A percentile compares a stretch with the other conserved stretches of the same genome.
These are phyloP conservation scores for Microcebus lehilahytsara DNA, from an alignment of 2,113 vertebrate genomes.

Conservation along the genomic window DNA sequence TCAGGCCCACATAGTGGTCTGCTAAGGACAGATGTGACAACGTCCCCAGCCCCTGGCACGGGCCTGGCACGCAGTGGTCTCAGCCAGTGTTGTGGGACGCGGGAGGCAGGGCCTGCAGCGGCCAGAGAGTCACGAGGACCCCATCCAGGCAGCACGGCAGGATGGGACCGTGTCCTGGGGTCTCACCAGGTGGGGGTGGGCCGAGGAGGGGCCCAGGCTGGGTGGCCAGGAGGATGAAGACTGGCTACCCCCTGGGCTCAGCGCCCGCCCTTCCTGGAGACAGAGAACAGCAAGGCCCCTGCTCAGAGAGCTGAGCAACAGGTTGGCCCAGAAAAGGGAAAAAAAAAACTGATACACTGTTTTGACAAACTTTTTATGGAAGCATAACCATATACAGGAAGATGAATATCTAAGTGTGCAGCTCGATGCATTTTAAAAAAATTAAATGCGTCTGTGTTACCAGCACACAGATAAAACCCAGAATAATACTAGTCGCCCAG, in stretches of 20 bases:
- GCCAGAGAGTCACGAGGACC: not conserved
- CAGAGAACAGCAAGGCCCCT: not conserved
- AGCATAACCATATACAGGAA: not conserved
- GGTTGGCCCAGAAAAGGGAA: not conserved
- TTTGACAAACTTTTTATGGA: not conserved
- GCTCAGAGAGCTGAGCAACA: not conserved
- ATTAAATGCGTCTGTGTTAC: not conserved
- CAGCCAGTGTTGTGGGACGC: too few relatives aligned
- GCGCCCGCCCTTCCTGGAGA: not conserved
- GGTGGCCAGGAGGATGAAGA: not conserved
- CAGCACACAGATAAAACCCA: too few relatives aligned
- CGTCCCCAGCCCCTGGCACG: not conserved
- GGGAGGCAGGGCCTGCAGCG: not conserved
- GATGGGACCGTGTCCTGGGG: not conserved
- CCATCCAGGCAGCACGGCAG: not conserved
- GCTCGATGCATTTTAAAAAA: rapidly evolving
- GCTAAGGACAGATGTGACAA: not conserved
- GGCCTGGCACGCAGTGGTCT: not conserved
- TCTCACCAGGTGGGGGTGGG: not conserved
- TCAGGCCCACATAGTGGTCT: not conserved
- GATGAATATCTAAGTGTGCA: too few relatives aligned
- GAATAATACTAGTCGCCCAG: not conserved
- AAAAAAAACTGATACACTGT: not conserved
- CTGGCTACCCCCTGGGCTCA: not conserved
- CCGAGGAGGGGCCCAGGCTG: too few relatives aligned